phyloP scores from a whole-genome alignment of 1,140 invertebrate species.

The Eriosoma lanigerum region DNA sequence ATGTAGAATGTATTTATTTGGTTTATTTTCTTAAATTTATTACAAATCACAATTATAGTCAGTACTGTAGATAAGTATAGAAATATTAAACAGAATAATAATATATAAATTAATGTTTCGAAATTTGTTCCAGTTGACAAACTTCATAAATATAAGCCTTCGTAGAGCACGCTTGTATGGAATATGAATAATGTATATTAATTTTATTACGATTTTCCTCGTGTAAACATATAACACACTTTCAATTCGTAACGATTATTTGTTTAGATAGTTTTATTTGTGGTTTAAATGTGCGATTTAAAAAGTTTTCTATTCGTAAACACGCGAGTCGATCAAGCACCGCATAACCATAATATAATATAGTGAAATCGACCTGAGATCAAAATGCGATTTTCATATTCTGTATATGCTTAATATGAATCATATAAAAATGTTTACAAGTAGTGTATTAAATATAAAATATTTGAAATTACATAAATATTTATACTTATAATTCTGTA shows the following conservation, averaged over 20 bases:
- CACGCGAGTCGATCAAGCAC: not conserved
- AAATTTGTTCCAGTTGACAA: conserved; percentile 18
- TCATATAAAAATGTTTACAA: no score
- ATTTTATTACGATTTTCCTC: not conserved
- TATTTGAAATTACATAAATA: no score
- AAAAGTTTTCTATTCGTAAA: conserved; percentile 18
- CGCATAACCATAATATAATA: not conserved
- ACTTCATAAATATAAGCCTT: not conserved
- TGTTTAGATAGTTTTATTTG: conserved; percentile 9
- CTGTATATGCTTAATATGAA: no score
- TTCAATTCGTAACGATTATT: conserved; percentile 7
- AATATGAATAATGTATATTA: not conserved
- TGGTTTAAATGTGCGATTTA: not conserved
- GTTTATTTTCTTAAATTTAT: no score
- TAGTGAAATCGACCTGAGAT: no score
- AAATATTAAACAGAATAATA: no score
- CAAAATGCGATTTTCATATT: no score
- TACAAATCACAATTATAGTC: no score
- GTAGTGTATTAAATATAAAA: no score
- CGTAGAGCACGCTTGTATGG: not conserved
- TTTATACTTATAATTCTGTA: no score
- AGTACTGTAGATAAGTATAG: no score
- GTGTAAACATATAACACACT: not conserved
- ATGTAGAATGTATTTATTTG: no score
- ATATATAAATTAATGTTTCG: not conserved